Base-by-base conservation (phyloP, 92 coral and sea anemone genomes). In the Plumapathes pennacea region DNA sequence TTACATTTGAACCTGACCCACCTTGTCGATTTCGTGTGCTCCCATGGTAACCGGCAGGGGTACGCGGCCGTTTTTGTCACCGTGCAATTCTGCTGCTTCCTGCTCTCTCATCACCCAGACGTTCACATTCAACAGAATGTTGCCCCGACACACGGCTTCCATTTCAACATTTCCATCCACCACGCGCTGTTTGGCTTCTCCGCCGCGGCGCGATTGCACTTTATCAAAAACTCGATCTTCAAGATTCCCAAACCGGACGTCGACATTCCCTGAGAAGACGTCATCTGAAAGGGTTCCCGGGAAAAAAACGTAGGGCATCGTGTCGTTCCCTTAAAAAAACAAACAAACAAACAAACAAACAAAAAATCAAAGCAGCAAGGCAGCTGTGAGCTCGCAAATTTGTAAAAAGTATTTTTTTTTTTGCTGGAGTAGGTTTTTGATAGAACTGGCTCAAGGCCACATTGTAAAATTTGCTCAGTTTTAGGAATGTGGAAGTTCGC, bases 91-190 rank as follows among this genome's bases (percentile, higher is more conserved):
- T 2, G 98, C 96, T 1, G 98, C 98, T 17, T n/a, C 55, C 8
- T 64, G 71, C 46, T 80, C 85, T 26, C 98, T 86, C 45, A 64
- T 80, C 1, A 92, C 94, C 82, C 81, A 84, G 2, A 80, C 94
- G 12, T 60, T 60, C 22, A 92, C 79, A 25, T 46, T 48, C 30
- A 61, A 60, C 23, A 92, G 72, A 65, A 84, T 96, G 7, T 57
- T 44, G 17, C 42, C 59, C 7, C 74, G 71, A 1, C 82, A 80
- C 3, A 34, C 41, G 4, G 90, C 95, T 25, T 61, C 74, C 96
- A 92, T 81, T 5, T 60, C 47, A 25, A 87, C 75, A 0, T 45
- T 25, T 0, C 86, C 95, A 50, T 66, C 40, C 9, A 30, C 55
- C 10, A 74, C 73, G 3, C 83, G 72, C 83, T 64, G 85, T 65